These are phyloP conservation scores for Oscheius sp. DNA, from an alignment of 1,140 invertebrate species.

Conservation along the genomic window DNA sequence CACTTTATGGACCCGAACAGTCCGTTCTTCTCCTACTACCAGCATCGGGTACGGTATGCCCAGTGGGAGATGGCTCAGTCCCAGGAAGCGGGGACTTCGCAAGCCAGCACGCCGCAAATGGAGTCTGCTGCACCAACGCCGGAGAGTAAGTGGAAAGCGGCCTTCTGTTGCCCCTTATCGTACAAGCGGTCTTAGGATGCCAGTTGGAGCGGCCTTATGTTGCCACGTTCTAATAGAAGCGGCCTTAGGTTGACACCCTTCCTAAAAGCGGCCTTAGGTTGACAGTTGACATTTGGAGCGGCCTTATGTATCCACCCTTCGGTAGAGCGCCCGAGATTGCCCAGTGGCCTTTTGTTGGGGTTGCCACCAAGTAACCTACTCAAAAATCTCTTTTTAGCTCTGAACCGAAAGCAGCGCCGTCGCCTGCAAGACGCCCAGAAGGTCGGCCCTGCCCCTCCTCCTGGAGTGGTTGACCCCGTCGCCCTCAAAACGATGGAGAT, in stretches of 20 bases:
- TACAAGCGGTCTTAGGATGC: background rate
- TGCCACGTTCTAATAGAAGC: too few species aligned
- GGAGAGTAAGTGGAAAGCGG: background rate
- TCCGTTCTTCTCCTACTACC: slow-evolving; percentile 30
- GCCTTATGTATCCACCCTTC: background rate
- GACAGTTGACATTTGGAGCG: slow-evolving; percentile 1
- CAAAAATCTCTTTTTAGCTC: background rate
- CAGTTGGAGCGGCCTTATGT: too few species aligned
- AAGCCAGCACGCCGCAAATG: background rate
- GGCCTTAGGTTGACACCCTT: too few species aligned
- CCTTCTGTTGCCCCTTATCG: background rate
- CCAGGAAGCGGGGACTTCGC: background rate
- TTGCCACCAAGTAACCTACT: background rate
- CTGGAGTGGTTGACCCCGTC: slow-evolving; percentile 26
- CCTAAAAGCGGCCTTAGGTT: too few species aligned
- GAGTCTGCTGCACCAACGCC: background rate
- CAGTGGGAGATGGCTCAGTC: slow-evolving; percentile 17
- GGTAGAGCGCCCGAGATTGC: background rate
- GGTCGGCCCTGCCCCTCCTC: slow-evolving; percentile 1
- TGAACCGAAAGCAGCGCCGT: slow-evolving; percentile 23
- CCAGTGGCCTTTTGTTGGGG: background rate
- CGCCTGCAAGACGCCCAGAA: slow-evolving; percentile 13
- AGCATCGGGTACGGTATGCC: slow-evolving; percentile 16
- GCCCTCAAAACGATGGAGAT: background rate
- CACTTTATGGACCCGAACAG: slow-evolving; percentile 31